phyloP scores from a whole-genome alignment of 2,797 vertebrate genomes.

The Mormyrus proboscirostris region DNA sequence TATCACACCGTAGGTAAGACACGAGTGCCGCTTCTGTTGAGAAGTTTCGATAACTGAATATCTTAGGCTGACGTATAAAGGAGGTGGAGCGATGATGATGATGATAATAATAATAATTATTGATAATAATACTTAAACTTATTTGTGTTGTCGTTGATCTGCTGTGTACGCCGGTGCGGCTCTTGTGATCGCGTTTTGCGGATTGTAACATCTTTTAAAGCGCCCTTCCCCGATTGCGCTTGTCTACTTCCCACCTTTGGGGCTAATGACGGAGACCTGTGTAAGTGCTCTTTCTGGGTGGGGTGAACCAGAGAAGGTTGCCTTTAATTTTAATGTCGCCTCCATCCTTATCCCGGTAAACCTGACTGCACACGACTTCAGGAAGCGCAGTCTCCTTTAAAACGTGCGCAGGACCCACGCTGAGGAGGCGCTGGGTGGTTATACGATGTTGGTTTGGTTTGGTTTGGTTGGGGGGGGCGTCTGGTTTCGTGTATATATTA shows the following conservation, averaged over 20 bases:
- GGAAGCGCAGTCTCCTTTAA: neutral
- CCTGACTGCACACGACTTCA: neutral
- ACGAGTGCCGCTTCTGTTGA: neutral
- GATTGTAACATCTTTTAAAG: neutral
- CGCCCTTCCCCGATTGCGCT: neutral
- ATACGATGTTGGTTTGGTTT: neutral
- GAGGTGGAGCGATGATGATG: neutral
- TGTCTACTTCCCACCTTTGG: neutral
- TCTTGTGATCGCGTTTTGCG: neutral
- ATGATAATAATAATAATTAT: neutral
- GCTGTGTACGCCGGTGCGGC: neutral
- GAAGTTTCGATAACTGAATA: neutral
- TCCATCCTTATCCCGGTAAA: neutral
- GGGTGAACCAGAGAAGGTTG: neutral
- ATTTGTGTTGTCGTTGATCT: neutral
- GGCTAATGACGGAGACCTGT: neutral
- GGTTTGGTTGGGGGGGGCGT: neutral
- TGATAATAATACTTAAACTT: neutral
- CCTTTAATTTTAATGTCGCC: neutral
- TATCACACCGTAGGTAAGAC: conserved; percentile 20
- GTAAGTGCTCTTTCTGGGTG: neutral
- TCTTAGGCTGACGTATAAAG: conserved; percentile 4
- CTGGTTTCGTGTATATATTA: neutral
- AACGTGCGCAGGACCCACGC: neutral
- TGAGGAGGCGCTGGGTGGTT: neutral